These are phyloP conservation scores for Agonopterix heracliana DNA, from an alignment of 2,888 invertebrate species.

Conservation along the genomic window DNA sequence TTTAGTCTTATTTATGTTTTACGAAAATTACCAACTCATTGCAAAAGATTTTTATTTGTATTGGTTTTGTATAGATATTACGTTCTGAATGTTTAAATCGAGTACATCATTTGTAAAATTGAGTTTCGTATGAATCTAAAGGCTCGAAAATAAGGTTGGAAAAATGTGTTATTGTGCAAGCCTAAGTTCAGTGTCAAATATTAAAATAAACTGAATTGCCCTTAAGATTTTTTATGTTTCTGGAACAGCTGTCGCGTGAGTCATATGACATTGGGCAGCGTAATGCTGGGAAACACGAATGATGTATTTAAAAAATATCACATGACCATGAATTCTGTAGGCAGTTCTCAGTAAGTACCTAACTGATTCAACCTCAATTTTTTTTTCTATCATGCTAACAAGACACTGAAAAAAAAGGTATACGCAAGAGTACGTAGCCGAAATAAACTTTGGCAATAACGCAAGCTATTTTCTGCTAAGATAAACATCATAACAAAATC, in stretches of 20 bases:
- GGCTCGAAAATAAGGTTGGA: too few relatives aligned
- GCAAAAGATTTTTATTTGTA: too few relatives aligned
- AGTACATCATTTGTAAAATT: too few relatives aligned
- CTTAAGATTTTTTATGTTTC: slow-evolving; percentile 65
- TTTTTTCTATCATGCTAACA: too few relatives aligned
- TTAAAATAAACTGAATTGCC: slow-evolving; percentile 59
- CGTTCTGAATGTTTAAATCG: too few relatives aligned
- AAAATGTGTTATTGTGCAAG: not conserved
- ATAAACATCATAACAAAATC: slow-evolving; percentile 56
- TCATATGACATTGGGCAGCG: slow-evolving; percentile 66
- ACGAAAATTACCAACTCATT: too few relatives aligned
- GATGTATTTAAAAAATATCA: slow-evolving; percentile 36
- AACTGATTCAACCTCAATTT: too few relatives aligned
- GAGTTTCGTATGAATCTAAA: too few relatives aligned
- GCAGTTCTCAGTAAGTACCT: slow-evolving; percentile 28
- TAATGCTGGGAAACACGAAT: slow-evolving; percentile 45
- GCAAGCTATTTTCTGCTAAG: slow-evolving; percentile 54
- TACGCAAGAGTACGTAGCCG: slow-evolving; percentile 36
- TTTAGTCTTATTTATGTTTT: too few relatives aligned
- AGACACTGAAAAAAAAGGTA: too few relatives aligned
- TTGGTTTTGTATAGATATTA: too few relatives aligned
- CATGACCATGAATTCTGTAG: slow-evolving; percentile 53
- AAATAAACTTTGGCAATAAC: slow-evolving; percentile 53
- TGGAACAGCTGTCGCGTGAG: slow-evolving; percentile 64
- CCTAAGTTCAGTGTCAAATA: slow-evolving; percentile 39